Evolutionary conservation across 2,113 vertebrate genomes (phyloP), one percentile per base, ranked within the genome.

Genomic region (Sylvilagus bachmani): DNA sequence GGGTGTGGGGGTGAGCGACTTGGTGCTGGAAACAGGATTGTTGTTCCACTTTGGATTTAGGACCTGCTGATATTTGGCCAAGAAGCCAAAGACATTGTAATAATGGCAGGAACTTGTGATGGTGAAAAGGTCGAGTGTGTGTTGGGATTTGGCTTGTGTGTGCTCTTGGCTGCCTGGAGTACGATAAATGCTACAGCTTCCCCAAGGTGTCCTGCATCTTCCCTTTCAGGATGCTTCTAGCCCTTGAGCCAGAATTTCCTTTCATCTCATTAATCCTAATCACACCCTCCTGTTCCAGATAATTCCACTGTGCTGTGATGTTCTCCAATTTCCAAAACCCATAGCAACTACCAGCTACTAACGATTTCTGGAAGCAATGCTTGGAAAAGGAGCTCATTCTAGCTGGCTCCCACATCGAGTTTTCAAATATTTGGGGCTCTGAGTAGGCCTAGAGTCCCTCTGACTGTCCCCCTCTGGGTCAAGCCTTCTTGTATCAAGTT

Each of bases 201-300:
- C 10, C 25, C 22, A 81, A 90, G 38, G 14, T 17, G 85, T 80
- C 61, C 8, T 66, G 12, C 33, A 36, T 87, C 61, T 86, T 61
- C 95, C 70, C 61, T 95, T 86, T 58, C 58, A 66, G 74, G 74
- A 49, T 13, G 71, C 89, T 92, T 66, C 90, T 90, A 82, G 29
- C 6, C 86, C 58, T 88, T 70, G 33, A 89, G 81, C 74, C 44
- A 95, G 89, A 82, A 61, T 93, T 96, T 90, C 64, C 77, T 90
- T 96, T 93, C 78, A 90, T 89, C 31, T 94, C 73, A 85, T 96
- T 90, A 78, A 82, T 93, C 85, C 73, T 93, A 86, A 88, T 83
- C 92, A 93, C 55, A 84, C 25, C 19, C 44, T 29, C 55, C 14
- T 33, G 38, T 33, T 88, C 33, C 55, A 93, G 62, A 51, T 64